These are phyloP conservation scores for Pelodiscus sinensis DNA, from an alignment of 2,113 vertebrate species.

Conservation along the genomic window DNA sequence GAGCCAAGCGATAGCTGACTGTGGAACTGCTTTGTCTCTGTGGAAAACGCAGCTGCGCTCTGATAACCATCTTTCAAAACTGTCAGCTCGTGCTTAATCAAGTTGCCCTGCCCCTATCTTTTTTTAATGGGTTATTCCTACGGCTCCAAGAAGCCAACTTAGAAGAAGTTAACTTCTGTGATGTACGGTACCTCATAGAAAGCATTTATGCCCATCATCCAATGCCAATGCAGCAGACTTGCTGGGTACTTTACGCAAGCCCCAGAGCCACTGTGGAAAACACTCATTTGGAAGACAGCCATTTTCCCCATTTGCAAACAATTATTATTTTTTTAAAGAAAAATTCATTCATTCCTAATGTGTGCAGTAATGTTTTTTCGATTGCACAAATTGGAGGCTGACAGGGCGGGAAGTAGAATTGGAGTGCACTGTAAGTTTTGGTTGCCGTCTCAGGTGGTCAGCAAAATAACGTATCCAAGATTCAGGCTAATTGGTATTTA, in stretches of 20 bases:
- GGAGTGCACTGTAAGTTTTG: neutral
- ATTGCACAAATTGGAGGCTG: slow-evolving; percentile 31
- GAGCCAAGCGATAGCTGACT: neutral
- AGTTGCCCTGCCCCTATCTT: neutral
- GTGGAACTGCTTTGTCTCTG: neutral
- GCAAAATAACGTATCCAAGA: neutral
- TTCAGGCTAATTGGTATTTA: neutral
- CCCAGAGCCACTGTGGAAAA: neutral
- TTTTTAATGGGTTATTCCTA: neutral
- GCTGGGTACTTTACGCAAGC: neutral
- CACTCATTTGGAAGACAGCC: neutral
- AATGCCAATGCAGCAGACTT: neutral
- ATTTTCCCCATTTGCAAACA: neutral
- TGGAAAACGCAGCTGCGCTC: accelerated
- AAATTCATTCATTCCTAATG: neutral
- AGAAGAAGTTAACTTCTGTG: accelerated
- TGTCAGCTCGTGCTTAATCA: neutral
- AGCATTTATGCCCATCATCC: neutral
- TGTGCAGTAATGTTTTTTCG: neutral
- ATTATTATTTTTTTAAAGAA: neutral
- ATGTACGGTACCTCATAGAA: neutral
- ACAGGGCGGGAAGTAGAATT: neutral
- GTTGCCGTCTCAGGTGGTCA: neutral
- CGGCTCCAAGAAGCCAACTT: neutral
- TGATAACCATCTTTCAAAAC: accelerated